Evolutionary conservation across 2,113 vertebrate genomes (phyloP).

Genomic region (Scolopax mira): DNA sequence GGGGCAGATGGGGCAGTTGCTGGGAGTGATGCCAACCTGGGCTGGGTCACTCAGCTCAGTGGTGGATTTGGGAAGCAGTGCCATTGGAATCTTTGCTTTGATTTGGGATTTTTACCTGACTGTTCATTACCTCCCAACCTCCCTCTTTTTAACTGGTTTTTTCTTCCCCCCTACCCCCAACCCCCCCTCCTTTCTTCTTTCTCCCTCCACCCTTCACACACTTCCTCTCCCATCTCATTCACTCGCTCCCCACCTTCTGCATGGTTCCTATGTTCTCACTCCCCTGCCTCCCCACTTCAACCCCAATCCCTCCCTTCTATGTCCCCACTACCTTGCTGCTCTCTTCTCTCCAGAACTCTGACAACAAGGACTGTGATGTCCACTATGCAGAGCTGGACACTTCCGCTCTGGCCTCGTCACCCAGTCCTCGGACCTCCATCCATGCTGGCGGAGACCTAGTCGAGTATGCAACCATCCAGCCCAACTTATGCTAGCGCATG

Average conservation of each 20-base stretch:
- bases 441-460: conserved; percentile 88
- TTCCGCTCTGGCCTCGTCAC: conserved; percentile 85
- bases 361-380: conserved; percentile 86
- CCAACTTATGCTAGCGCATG: conserved; percentile 87
- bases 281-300: neutral
- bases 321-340: conserved; percentile 72
- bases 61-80: neutral
- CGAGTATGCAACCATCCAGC: conserved; percentile 95
- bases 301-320: neutral
- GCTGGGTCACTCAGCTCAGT: neutral
- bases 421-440: conserved; percentile 80
- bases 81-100: neutral
- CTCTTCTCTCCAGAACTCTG: conserved; percentile 87
- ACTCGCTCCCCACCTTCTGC: neutral
- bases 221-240: neutral
- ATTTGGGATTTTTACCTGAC: conserved; percentile 19
- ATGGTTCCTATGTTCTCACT: neutral
- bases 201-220: neutral
- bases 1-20: neutral
- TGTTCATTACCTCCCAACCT: conserved; percentile 37
- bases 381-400: conserved; percentile 94
- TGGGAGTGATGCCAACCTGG: neutral
- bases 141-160: conserved; percentile 56
- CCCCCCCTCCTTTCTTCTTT: conserved; percentile 7
- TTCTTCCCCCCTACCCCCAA: neutral